Base-by-base conservation (phyloP, 2,113 vertebrate genomes). In the Sturnus vulgaris region DNA sequence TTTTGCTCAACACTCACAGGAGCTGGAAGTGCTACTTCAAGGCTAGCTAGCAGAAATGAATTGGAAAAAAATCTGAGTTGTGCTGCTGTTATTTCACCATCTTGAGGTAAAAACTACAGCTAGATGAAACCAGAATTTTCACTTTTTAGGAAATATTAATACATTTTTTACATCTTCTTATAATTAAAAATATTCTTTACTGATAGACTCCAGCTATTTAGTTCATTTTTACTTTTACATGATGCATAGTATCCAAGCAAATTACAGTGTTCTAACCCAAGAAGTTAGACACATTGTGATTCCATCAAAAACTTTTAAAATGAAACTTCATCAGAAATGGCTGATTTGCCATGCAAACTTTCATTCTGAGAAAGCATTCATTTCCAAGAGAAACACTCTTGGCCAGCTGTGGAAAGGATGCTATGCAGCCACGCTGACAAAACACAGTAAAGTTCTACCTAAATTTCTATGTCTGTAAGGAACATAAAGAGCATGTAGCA, bases 1-100 rank as follows among this genome's bases (percentile, higher is more conserved):
- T 93, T 96, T 95, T 94, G 64, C 79, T 94, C 82, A 87, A 92
- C 39, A 86, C 93, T 97, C 84, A 91, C 90, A 71, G 75, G 81
- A 93, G 55, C 55, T 94, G 61, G 27, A 95, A 61, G 50, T 50
- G 64, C 77, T 88, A 72, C 37, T 85, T 72, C 40, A 71, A 61
- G 47, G 64, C 63, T 88, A 46, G 39, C 37, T 72, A 50, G 25
- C 57, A 90, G 46, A 92, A 94, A 91, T 70, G 86, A 88, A 84
- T 12, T 31, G 55, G 53, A 87, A 88, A 88, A 86, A 83, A 70
- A 17, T 49, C 46, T 37, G 39, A 86, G 40, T 68, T 90, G 33
- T 59, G 24, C 35, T 22, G 14, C n/a, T 83, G 46, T 56, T 90
- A 77, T 92, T 88, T 83, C 56, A 81, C 15, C 17, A 84, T 91